A percentile compares a stretch with the other conserved stretches of the same genome.
These are phyloP conservation scores for Pardosa pseudoannulata DNA, from an alignment of 2,888 invertebrate species.

Conservation along the genomic window DNA sequence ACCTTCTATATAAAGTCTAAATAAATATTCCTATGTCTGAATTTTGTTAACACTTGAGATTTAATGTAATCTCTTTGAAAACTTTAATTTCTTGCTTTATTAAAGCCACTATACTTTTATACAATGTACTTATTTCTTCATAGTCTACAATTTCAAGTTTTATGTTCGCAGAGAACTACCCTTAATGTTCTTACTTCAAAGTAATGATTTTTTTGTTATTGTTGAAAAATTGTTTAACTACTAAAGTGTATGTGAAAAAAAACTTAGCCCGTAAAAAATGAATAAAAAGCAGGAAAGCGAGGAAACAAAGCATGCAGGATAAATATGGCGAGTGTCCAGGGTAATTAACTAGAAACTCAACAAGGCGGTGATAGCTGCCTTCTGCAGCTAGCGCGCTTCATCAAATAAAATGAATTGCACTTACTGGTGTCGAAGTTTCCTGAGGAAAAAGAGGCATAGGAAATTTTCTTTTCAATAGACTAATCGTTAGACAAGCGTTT, in stretches of 20 bases:
- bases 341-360: conserved; percentile 60
- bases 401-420: conserved; percentile 60
- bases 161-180: not conserved
- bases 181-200: conserved; percentile 19
- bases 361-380: conserved; percentile 52
- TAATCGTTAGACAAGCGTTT: no score
- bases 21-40: no score
- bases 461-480: no score
- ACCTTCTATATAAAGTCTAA: no score
- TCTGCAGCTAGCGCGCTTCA: conserved; percentile 47
- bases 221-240: conserved; percentile 12
- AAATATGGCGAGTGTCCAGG: conserved; percentile 44
- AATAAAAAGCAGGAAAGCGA: conserved; percentile 23
- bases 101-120: no score
- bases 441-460: not conserved
- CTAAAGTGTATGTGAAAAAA: conserved; percentile 18
- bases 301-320: conserved; percentile 40
- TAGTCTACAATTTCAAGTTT: not conserved
- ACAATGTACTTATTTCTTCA: not conserved
- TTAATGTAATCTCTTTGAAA: no score
- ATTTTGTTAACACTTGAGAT: no score
- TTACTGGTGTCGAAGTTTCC: conserved; percentile 39
- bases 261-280: conserved; percentile 20
- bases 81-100: no score
- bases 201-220: conserved; percentile 21